A percentile compares a stretch with the other conserved stretches of the same genome.
These are phyloP conservation scores for Neelides folsomi DNA, from an alignment of 2,888 invertebrate genomes.

Conservation along the genomic window DNA sequence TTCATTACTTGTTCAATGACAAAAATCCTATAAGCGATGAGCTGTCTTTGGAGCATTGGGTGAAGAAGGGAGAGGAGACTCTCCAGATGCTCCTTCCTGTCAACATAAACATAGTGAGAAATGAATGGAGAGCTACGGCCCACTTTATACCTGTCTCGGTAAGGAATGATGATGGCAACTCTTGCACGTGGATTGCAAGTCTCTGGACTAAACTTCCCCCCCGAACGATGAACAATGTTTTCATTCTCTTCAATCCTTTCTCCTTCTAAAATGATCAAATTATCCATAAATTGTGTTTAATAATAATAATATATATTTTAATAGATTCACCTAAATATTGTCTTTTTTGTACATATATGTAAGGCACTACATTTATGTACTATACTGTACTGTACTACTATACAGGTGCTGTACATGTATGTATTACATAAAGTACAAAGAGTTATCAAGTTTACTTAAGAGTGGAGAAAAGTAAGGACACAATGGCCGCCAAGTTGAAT, in stretches of 20 bases:
- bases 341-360: too few species aligned
- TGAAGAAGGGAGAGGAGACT: constrained; percentile 41
- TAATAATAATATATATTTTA: too few species aligned
- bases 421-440: too few species aligned
- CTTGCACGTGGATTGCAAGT: constrained; percentile 61
- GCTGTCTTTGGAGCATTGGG: constrained; percentile 42
- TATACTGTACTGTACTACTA: too few species aligned
- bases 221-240: constrained; percentile 39
- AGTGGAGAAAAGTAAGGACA: constrained; percentile 18
- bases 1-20: constrained; percentile 42
- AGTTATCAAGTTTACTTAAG: constrained; percentile 11
- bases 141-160: constrained; percentile 14
- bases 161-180: constrained; percentile 41
- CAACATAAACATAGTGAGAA: not conserved
- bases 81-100: constrained; percentile 40
- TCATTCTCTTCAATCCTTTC: not conserved
- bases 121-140: not conserved
- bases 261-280: constrained; percentile 1
- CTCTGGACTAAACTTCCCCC: constrained; percentile 67
- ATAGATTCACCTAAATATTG: too few species aligned
- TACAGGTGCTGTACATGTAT: too few species aligned
- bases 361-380: too few species aligned
- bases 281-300: too few species aligned
- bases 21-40: constrained; percentile 42
- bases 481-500: constrained; percentile 17